Conservation (phyloP, 2,888 invertebrate species). For the Melieria picta region DNA sequence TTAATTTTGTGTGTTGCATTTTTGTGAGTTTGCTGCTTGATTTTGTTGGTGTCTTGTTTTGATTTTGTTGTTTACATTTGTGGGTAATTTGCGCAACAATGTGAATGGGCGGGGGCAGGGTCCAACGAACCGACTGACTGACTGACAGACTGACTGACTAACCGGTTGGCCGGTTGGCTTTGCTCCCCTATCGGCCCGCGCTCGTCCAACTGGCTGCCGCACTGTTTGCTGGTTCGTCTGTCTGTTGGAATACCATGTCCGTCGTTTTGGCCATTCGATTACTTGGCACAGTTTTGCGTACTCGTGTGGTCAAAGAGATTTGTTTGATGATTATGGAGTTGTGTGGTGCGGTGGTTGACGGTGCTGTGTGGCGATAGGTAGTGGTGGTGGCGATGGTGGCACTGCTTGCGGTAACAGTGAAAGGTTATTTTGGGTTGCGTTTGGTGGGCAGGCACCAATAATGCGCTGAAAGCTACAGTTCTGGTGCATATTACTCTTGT, state of each 20-base stretch:
- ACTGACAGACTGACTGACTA: too few relatives aligned
- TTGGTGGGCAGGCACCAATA: not conserved
- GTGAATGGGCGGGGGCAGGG: not conserved
- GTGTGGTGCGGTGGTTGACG: constrained; percentile 3
- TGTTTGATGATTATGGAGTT: constrained; percentile 13
- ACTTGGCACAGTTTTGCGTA: not conserved
- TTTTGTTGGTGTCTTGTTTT: constrained; percentile 7
- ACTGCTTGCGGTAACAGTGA: constrained; percentile 24
- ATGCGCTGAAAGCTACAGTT: too few relatives aligned
- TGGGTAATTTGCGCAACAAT: constrained; percentile 26
- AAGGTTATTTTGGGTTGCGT: constrained; percentile 28
- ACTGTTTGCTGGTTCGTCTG: not conserved
- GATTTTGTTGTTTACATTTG: constrained; percentile 27
- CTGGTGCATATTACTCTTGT: constrained; percentile 19
- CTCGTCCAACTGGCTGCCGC: not conserved
- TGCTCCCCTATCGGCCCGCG: not conserved
- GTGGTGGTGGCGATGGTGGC: constrained; percentile 11
- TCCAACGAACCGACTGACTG: too few relatives aligned
- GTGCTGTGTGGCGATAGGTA: not conserved
- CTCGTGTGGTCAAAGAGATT: constrained; percentile 4
- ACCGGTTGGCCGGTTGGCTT: too few relatives aligned
- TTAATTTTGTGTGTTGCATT: constrained; percentile 17
- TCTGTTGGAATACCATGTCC: not conserved
- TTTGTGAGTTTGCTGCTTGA: constrained; percentile 21
- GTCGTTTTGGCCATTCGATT: too few relatives aligned